phyloP scores from a whole-genome alignment of 2,888 invertebrate genomes.

The Eupithecia dodoneata region DNA sequence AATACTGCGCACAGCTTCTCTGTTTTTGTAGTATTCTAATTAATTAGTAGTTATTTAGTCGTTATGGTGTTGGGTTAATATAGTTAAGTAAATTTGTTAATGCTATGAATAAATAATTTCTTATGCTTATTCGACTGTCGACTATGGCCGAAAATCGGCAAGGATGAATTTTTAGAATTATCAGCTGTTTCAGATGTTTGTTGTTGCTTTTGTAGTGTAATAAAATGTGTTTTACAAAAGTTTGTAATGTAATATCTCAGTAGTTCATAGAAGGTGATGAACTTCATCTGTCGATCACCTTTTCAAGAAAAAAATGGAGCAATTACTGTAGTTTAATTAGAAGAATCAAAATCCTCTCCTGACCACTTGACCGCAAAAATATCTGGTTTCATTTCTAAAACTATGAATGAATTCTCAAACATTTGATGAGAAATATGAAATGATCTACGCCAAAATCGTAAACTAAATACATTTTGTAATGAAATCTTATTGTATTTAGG shows the following conservation, averaged over 20 bases:
- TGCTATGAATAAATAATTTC: too few relatives aligned
- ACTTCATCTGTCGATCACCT: constrained; percentile 60
- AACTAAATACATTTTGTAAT: constrained; percentile 1
- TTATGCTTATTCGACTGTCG: neutral
- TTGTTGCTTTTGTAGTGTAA: neutral
- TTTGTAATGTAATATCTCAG: constrained; percentile 4
- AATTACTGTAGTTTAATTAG: constrained; percentile 66
- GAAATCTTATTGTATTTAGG: neutral
- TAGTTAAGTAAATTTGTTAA: too few relatives aligned
- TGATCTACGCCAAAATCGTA: constrained; percentile 22
- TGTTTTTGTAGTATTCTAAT: too few relatives aligned
- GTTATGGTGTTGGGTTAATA: too few relatives aligned
- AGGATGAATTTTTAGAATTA: neutral
- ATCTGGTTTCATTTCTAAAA: constrained; percentile 62
- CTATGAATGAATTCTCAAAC: constrained; percentile 62
- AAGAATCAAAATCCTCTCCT: constrained; percentile 50
- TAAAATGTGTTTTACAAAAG: neutral
- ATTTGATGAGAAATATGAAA: constrained; percentile 54
- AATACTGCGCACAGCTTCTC: neutral
- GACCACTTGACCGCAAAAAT: constrained; percentile 75
- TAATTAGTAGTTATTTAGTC: too few relatives aligned
- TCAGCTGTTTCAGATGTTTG: neutral
- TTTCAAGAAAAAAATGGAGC: constrained; percentile 52
- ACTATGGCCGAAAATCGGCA: neutral
- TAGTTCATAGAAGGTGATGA: neutral